A percentile compares a stretch with the other conserved stretches of the same genome.
These are phyloP conservation scores for Okapia johnstoni DNA, from an alignment of 2,113 vertebrate genomes.

Conservation along the genomic window DNA sequence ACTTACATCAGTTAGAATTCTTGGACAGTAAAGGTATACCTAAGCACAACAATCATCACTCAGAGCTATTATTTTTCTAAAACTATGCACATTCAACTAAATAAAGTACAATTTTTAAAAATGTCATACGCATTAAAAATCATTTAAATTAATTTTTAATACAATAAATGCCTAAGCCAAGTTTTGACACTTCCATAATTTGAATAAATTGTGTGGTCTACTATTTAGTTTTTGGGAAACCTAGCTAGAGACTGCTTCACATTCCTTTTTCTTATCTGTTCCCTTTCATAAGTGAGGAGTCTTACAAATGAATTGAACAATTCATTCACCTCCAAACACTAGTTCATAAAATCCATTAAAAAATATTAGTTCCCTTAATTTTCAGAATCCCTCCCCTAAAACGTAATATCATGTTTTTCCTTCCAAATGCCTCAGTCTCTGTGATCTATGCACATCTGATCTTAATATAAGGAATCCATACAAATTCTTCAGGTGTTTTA, in stretches of 20 bases:
- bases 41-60: not conserved
- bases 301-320: slow-evolving; percentile 40
- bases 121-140: not conserved
- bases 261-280: slow-evolving; percentile 31
- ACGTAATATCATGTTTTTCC: slow-evolving; percentile 54
- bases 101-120: not conserved
- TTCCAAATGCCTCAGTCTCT: slow-evolving; percentile 50
- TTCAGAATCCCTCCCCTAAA: slow-evolving; percentile 21
- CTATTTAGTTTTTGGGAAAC: not conserved
- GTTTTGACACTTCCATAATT: not conserved
- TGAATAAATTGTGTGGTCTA: not conserved
- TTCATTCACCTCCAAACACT: slow-evolving; percentile 54
- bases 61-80: not conserved
- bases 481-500: slow-evolving; percentile 73
- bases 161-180: not conserved
- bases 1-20: not conserved
- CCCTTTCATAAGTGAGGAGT: not conserved
- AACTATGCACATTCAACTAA: not conserved
- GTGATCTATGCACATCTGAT: slow-evolving; percentile 71
- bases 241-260: not conserved
- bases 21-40: not conserved
- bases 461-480: slow-evolving; percentile 72
- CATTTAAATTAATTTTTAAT: not conserved
- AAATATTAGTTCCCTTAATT: slow-evolving; percentile 46
- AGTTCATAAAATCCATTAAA: slow-evolving; percentile 5